Base-by-base conservation (phyloP, 2,113 vertebrate genomes). In the Porphyrio hochstetteri region DNA sequence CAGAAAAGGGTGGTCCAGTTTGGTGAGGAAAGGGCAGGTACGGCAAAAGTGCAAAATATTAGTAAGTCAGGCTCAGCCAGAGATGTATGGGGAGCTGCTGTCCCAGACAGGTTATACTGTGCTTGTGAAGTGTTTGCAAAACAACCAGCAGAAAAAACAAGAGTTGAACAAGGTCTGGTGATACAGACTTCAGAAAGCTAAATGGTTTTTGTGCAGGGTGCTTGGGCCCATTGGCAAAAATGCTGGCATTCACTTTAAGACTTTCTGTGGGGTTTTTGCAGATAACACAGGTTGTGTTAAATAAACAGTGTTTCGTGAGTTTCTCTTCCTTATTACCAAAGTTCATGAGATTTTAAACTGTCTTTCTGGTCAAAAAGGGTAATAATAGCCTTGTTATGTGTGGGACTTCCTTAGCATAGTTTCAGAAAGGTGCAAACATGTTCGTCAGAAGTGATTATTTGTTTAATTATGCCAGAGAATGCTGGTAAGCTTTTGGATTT, bases 401-500 rank as follows among this genome's bases (percentile, higher is more conserved):
- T 81, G 78, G 83, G 56, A 85, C 93, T 91, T 95, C 60, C 85
- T 65, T 65, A 31, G 5, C 63, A 23, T 67, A 72, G 20, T 61
- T 85, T 83, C 86, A 55, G 71, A 86, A 77, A 87, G 83, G 83
- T 82, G 82, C 83, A 91, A 91, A 94, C 50, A 1, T 88, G 85
- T 78, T 95, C 28, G 13, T 85, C 82, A 83, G 64, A 92, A 84
- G 91, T 88, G 86, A 83, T 85, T 90, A 72, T 96, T 95, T 95
- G 88, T 94, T 95, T 97, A 95, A 96, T 97, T 94, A 83, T 69
- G 86, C 70, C 80, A 88, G 77, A 81, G 85, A 90, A 91, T 88
- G 57, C 80, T 95, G 90, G 91, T 96, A 94, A 94, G 92, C 94
- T 89, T 96, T 96, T 94, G 42, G 96, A 80, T 91, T 92, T 97